Conservation (phyloP, 2,797 vertebrate species). For the Sitta carolinensis region DNA sequence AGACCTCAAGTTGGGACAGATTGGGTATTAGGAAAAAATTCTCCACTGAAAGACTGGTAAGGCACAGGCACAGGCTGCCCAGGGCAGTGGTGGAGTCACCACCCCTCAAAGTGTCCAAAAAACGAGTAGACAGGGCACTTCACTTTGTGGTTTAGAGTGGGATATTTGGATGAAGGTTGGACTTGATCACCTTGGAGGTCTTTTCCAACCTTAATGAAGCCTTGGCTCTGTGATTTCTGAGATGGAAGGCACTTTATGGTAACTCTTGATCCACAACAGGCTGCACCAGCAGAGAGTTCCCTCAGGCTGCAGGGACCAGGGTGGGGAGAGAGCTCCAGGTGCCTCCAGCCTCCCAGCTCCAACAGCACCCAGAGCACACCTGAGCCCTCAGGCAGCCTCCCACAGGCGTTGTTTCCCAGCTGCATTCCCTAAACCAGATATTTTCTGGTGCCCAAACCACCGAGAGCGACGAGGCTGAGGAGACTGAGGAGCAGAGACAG, state of each 20-base stretch:
- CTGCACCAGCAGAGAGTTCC: neutral
- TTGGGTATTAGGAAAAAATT: neutral
- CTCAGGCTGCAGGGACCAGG: neutral
- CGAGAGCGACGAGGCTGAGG: fast-evolving
- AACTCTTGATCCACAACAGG: neutral
- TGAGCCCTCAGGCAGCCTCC: neutral
- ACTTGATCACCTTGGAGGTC: neutral
- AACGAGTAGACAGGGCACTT: neutral
- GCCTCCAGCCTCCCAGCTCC: neutral
- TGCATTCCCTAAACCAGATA: neutral
- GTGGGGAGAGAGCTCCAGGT: neutral
- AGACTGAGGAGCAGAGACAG: neutral
- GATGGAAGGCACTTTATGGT: neutral
- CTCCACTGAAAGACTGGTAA: neutral
- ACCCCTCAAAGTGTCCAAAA: neutral
- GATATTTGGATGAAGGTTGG: neutral
- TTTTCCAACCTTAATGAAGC: neutral
- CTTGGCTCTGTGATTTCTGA: neutral
- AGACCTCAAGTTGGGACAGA: neutral
- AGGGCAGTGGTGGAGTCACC: neutral
- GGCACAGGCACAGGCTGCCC: neutral
- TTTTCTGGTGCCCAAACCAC: neutral
- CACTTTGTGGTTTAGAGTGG: neutral
- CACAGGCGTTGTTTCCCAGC: neutral
- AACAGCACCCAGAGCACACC: neutral